phyloP scores from a whole-genome alignment of 2,888 invertebrate species.

The Agrotis clavis region DNA sequence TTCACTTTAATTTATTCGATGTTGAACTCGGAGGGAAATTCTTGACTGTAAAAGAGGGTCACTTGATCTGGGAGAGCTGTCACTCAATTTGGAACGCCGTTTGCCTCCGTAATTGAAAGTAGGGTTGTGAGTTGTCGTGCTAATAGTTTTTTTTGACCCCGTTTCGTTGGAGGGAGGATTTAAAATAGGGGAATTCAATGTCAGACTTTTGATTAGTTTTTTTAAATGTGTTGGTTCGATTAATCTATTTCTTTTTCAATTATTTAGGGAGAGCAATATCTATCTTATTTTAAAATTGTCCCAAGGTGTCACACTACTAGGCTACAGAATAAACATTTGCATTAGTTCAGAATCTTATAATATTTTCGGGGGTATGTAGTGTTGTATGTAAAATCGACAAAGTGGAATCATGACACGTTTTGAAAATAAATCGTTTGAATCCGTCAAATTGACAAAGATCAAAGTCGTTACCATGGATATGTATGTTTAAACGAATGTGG shows the following conservation, averaged over 20 bases:
- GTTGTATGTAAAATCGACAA: no score
- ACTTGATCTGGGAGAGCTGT: conserved; percentile 50
- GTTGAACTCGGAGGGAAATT: conserved; percentile 47
- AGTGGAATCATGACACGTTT: no score
- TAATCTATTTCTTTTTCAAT: background rate
- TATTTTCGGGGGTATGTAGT: no score
- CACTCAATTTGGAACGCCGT: conserved; percentile 62
- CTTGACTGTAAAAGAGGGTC: conserved; percentile 58
- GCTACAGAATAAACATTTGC: no score
- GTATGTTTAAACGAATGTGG: no score
- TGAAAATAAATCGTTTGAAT: no score
- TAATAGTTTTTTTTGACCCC: conserved; percentile 44
- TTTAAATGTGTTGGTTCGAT: background rate
- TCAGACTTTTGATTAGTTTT: conserved; percentile 4
- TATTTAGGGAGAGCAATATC: background rate
- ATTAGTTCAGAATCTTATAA: no score
- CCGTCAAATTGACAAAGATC: no score
- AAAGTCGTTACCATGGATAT: no score
- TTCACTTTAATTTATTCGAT: conserved; percentile 58
- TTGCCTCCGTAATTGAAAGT: conserved; percentile 62
- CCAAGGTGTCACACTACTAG: no score
- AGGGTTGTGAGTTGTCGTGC: conserved; percentile 42
- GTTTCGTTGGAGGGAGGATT: background rate
- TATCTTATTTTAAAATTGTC: no score
- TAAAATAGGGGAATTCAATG: background rate